These are phyloP conservation scores for Halcyon smyrnensis DNA, from an alignment of 2,797 vertebrate species.

Conservation along the genomic window DNA sequence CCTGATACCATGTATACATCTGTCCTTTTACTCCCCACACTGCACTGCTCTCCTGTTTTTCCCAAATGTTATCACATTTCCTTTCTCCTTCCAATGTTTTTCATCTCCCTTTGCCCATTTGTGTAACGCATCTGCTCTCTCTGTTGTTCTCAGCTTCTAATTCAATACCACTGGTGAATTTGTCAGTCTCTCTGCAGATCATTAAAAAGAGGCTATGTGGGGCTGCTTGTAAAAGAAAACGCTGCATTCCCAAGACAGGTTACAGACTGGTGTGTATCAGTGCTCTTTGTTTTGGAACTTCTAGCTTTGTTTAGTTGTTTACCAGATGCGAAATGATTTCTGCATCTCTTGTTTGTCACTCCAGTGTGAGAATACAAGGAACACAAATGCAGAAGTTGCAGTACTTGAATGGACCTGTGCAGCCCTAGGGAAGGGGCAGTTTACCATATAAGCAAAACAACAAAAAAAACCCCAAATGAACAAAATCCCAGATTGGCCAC, in stretches of 20 bases:
- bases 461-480: background rate
- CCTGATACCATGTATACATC: background rate
- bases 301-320: background rate
- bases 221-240: background rate
- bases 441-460: background rate
- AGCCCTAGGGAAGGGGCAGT: background rate
- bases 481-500: background rate
- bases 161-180: conserved; percentile 5
- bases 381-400: background rate
- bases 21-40: background rate
- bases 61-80: background rate
- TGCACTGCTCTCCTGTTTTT: background rate
- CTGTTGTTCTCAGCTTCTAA: conserved; percentile 14
- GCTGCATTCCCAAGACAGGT: background rate
- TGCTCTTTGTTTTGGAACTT: conserved; percentile 1
- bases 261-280: background rate
- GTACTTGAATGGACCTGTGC: background rate
- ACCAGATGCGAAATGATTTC: background rate
- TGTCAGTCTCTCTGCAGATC: conserved; percentile 1
- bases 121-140: background rate
- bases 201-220: background rate
- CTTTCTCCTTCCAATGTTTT: background rate
- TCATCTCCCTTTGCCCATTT: background rate
- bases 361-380: background rate
- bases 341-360: background rate